Evolutionary conservation across 2,888 invertebrate genomes (phyloP), one percentile per base, ranked within the genome.

Genomic region (Hirtodrosophila trivittata): DNA sequence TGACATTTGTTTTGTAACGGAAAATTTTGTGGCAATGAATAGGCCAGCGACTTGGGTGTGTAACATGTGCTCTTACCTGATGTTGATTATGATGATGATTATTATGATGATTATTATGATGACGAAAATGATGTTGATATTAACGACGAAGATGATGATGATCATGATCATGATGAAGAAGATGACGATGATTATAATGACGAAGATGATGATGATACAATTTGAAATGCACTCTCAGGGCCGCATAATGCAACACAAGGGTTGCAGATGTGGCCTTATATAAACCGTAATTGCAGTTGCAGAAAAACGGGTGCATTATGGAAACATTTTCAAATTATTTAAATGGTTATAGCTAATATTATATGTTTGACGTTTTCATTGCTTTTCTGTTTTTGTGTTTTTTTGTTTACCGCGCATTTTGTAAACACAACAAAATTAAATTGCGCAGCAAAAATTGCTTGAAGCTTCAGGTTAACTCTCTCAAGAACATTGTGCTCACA

Each of bases 351-450:
- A 43, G 56, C 70, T 47, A 63, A 59, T 54, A 70, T 43, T 14
- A 26, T 66, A 59, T 78, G 78, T 77, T 78, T 78, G 78, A 57
- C 72, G 83, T 43, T 71, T 47, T 56, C 65, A 64, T 59, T 67
- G 54, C 47, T 43, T 42, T 54, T 43, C 54, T 46, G 10, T 49
- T 47, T 30, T 77, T 60, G 54, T 56, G 46, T 63, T 63, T 77
- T n/a, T 66, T 80, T 83, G 69, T 83, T 80, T 75, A 78, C 63
- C 84, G 86, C 86, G 83, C 72, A 82, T 66, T 86, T 80, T 83
- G 76, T 83, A 75, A 86, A 80, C 73, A 75, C 55, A 78, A 66
- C 77, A 80, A 59, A 78, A 75, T 77, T 85, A 41, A 85, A 78
- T 85, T 78, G 78, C 78, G 78, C 78, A 85, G 78, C 80, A 78